Evolutionary conservation across 2,797 vertebrate species (phyloP).

Genomic region (Pristis pectinata): DNA sequence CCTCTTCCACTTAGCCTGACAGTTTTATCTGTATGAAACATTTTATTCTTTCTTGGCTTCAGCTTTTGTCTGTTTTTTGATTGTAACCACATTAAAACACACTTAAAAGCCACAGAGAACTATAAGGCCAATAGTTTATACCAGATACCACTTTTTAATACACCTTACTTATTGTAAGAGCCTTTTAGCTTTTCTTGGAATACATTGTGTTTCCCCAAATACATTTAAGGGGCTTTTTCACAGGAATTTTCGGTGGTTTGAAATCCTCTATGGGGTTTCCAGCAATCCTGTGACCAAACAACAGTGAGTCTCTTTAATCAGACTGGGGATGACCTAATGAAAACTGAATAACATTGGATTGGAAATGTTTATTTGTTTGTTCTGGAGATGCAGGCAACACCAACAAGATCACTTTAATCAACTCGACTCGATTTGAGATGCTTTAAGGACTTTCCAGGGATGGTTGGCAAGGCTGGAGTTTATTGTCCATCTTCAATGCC

Average conservation of each 20-base stretch:
- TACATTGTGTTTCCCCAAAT: background rate
- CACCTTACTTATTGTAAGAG: background rate
- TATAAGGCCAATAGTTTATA: background rate
- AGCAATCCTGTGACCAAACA: background rate
- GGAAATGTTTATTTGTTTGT: background rate
- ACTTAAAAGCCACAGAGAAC: background rate
- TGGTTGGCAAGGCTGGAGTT: too few species aligned
- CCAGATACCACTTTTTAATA: background rate
- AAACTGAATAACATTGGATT: background rate
- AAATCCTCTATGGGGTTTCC: background rate
- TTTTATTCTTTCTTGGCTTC: background rate
- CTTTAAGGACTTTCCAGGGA: background rate
- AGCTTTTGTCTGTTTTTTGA: background rate
- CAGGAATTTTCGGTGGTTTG: background rate
- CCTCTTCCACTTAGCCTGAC: background rate
- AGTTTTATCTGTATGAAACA: background rate
- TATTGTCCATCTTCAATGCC: too few species aligned
- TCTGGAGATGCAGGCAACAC: background rate
- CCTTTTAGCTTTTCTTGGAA: background rate
- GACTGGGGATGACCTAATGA: background rate
- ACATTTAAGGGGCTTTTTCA: background rate
- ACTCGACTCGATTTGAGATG: background rate
- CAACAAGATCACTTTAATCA: background rate
- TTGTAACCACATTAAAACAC: background rate
- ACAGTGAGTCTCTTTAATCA: background rate